Base-by-base conservation (phyloP, 2,888 invertebrate genomes). In the Drosophila fulvimacula region DNA sequence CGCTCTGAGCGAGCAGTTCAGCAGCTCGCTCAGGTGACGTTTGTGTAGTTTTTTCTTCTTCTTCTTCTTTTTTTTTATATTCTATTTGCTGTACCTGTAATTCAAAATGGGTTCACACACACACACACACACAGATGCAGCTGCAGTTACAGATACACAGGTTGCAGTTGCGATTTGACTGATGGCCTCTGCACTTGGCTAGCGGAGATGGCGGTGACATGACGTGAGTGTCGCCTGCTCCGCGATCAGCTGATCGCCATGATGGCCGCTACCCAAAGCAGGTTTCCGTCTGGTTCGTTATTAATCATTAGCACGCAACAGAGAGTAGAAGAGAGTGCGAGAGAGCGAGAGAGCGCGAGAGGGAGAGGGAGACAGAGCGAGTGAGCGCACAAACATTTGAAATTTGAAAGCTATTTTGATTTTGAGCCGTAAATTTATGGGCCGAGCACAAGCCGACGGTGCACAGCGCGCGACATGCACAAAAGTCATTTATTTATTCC, bases 211-310 rank as follows among this genome's bases (percentile, higher is more conserved):
- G 81, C 65, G 64, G 59, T 76, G 87, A 71, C 72, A 80, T 74
- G 90, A 87, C 80, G 85, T 76, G 52, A 68, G 39, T 48, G 53
- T 48, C 38, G 34, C 39, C 42, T 32, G 24, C 24, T 24, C 57
- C 19, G 17, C 17, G 46, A 83, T 82, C 88, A 90, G 88, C 90
- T 88, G 88, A 72, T 80, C 49, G 71, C 75, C 88, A 89, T 90
- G 74, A 89, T 89, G 88, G 88, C 88, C 89, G 88, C 85, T 69
- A 53, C 36, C 46, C 49, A 84, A 85, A 84, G 81, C 90, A 89
- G 86, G 88, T 84, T 82, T 88, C 67, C 41, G 27, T 62, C 10
- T 48, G 58, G 42, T 32, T 42, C 68, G 52, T 80, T 82, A 85
- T 87, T 89, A 89, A 85, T 85, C 88, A 89, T 79, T 58, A 77